Percentiles rank a stretch among this genome's conserved stretches.
phyloP scores from a whole-genome alignment of 1,140 invertebrate genomes.

The Phthorimaea operculella region DNA sequence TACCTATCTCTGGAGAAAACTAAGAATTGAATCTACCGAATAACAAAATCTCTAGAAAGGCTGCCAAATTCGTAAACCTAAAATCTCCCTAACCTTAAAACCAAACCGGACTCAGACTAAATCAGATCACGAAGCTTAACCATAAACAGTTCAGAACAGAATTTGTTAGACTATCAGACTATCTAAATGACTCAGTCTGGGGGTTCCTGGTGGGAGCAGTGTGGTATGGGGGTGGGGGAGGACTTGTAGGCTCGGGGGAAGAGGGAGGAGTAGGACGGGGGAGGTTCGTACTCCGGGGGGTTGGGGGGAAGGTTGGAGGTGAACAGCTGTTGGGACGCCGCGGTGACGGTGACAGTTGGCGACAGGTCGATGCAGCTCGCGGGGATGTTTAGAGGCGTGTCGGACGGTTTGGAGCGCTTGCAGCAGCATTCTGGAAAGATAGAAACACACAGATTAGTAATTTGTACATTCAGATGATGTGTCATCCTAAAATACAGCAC shows the following conservation, averaged over 20 bases:
- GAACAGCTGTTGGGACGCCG: conserved; percentile 46
- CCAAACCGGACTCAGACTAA: too few relatives aligned
- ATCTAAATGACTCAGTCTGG: conserved; percentile 31
- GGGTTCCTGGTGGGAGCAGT: conserved; percentile 55
- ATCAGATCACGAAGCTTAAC: too few relatives aligned
- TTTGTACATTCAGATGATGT: too few relatives aligned
- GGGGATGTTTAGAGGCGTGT: conserved; percentile 51
- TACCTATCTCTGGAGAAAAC: too few relatives aligned
- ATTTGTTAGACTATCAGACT: conserved; percentile 13
- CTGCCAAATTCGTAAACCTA: too few relatives aligned
- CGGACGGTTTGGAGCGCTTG: conserved; percentile 57
- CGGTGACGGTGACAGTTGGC: conserved; percentile 49
- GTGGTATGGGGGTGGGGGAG: conserved; percentile 46
- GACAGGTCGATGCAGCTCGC: conserved; percentile 53
- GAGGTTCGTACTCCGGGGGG: conserved; percentile 54
- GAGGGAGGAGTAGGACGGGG: conserved; percentile 54
- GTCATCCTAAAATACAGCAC: too few relatives aligned
- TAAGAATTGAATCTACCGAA: too few relatives aligned
- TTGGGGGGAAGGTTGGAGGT: conserved; percentile 30
- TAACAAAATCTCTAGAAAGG: too few relatives aligned
- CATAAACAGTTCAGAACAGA: conserved; percentile 7
- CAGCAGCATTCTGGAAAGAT: conserved; percentile 54
- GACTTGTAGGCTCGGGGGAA: conserved; percentile 59
- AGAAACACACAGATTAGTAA: neutral
- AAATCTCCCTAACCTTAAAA: too few relatives aligned